Evolutionary conservation across 2,797 vertebrate species (phyloP).

Genomic region (Peromyscus aztecus): DNA sequence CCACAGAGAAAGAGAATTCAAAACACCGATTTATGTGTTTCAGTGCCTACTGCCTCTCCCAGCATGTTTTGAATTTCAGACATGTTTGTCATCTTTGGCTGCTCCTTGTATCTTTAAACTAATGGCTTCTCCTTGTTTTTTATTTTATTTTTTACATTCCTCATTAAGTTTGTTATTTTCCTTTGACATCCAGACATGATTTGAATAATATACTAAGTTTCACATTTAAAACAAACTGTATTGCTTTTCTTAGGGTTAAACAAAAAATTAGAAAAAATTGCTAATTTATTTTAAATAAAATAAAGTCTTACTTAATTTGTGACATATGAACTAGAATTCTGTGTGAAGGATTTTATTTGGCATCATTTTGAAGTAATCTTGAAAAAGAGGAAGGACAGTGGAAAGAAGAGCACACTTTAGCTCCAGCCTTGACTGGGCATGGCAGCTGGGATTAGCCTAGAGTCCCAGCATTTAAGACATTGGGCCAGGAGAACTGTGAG

Average conservation of each 20-base stretch:
- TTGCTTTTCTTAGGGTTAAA: constrained; percentile 86
- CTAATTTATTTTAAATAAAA: constrained; percentile 86
- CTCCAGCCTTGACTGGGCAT: constrained; percentile 50
- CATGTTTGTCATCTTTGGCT: constrained; percentile 92
- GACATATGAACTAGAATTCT: constrained; percentile 82
- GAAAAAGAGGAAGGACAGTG: constrained; percentile 70
- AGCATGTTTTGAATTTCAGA: constrained; percentile 91
- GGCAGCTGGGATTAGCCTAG: not conserved
- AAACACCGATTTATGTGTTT: constrained; percentile 92
- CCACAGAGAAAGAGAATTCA: constrained; percentile 91
- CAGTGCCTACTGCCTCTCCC: constrained; percentile 89
- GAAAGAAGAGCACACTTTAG: constrained; percentile 67
- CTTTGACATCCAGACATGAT: constrained; percentile 89
- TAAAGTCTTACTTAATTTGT: constrained; percentile 83
- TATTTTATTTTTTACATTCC: constrained; percentile 85
- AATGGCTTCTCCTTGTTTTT: constrained; percentile 86
- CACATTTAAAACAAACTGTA: constrained; percentile 88
- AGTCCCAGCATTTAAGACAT: not conserved
- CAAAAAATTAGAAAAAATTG: constrained; percentile 86
- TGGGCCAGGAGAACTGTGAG: not conserved
- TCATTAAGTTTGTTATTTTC: constrained; percentile 91
- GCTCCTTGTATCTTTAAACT: constrained; percentile 90
- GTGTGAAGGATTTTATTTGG: constrained; percentile 79
- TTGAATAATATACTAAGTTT: constrained; percentile 88
- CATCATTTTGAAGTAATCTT: constrained; percentile 76